phyloP scores from a whole-genome alignment of 1,140 invertebrate species.

The Drosophila navojoa region DNA sequence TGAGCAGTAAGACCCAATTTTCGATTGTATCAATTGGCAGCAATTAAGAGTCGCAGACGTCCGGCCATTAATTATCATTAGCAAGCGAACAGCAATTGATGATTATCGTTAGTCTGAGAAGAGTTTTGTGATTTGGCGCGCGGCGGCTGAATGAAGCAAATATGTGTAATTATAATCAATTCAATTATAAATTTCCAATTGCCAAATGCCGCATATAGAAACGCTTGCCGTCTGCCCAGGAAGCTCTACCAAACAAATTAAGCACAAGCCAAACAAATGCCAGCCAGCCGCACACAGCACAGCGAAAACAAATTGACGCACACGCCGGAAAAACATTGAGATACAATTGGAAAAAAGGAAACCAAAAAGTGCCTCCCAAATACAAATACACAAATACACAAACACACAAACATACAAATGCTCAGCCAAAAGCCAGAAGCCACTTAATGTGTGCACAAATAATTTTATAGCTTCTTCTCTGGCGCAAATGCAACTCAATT shows the following conservation, averaged over 20 bases:
- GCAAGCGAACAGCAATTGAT: neutral
- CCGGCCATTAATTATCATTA: slow-evolving; percentile 32
- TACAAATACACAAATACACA: slow-evolving; percentile 17
- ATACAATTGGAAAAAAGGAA: slow-evolving; percentile 45
- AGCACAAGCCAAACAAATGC: slow-evolving; percentile 51
- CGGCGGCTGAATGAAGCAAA: neutral
- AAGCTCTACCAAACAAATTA: slow-evolving; percentile 44
- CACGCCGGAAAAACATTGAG: slow-evolving; percentile 24
- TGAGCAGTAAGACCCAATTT: neutral
- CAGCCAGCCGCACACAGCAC: slow-evolving; percentile 16
- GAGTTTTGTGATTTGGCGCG: no score
- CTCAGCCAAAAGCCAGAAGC: neutral
- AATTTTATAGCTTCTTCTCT: slow-evolving; percentile 4
- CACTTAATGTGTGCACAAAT: slow-evolving; percentile 4
- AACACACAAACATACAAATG: neutral
- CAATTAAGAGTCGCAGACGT: slow-evolving; percentile 45
- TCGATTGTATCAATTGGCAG: slow-evolving; percentile 50
- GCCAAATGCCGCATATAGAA: neutral
- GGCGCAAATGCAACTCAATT: neutral
- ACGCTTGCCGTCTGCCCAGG: slow-evolving; percentile 30
- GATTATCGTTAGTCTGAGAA: neutral
- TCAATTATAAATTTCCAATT: slow-evolving; percentile 55
- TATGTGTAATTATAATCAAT: slow-evolving; percentile 36
- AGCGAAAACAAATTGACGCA: slow-evolving; percentile 31
- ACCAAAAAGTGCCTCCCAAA: slow-evolving; percentile 21